Conservation (phyloP, 2,113 vertebrate genomes). For the Mesoclemmys tuberculata region DNA sequence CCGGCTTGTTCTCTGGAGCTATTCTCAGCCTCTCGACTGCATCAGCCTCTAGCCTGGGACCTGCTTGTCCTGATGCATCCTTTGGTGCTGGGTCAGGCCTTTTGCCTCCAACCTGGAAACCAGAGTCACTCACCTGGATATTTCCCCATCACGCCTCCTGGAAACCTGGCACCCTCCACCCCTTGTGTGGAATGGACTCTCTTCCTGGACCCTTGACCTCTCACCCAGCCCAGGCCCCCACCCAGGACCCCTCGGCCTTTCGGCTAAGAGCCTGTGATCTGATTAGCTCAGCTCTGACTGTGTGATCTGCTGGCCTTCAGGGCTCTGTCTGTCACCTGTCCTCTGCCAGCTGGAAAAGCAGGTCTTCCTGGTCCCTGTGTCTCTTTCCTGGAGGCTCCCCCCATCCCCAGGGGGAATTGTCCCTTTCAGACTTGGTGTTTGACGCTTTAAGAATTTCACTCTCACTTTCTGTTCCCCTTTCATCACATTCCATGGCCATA, state of each 20-base stretch:
- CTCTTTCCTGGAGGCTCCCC: not conserved
- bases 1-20: rapidly evolving
- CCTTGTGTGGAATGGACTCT: not conserved
- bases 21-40: not conserved
- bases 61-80: rapidly evolving
- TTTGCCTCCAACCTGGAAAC: not conserved
- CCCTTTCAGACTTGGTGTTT: not conserved
- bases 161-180: not conserved
- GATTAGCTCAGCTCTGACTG: not conserved
- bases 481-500: not conserved
- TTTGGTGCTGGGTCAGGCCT: not conserved
- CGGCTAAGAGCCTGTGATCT: rapidly evolving
- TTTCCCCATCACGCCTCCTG: not conserved
- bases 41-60: rapidly evolving
- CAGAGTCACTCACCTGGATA: not conserved
- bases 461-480: not conserved
- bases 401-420: not conserved
- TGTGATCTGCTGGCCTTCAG: not conserved
- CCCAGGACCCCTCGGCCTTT: not conserved
- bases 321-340: not conserved
- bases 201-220: not conserved
- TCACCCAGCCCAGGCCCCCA: not conserved
- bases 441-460: not conserved
- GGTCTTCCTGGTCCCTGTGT: not conserved
- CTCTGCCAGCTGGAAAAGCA: not conserved